Evolutionary conservation across 2,888 invertebrate genomes (phyloP), one percentile per base, ranked within the genome.

Genomic region (Bimastos eiseni): DNA sequence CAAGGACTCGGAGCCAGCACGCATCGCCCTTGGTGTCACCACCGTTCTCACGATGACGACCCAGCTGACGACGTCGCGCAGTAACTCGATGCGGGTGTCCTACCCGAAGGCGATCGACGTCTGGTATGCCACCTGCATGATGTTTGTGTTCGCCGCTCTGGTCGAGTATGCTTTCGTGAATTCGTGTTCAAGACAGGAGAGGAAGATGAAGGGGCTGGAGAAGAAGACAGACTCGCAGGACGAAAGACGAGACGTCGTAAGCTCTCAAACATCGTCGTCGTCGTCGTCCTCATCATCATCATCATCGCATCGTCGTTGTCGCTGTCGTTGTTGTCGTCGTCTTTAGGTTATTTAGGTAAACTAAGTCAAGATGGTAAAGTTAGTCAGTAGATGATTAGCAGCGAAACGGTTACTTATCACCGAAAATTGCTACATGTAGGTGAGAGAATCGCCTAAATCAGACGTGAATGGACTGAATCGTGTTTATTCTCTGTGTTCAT

Each of bases 21-120:
- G 93, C 21, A 92, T 93, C n/a, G 91, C 93, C 21, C 91, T 93
- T 24, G 92, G 92, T 2, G 92, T 92, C n/a, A 92, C 92, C 44
- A 92, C 92, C 2, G 91, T 92, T 17, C 90, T 92, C 33, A 92
- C 92, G 34, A 92, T 92, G 91, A 91, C 91, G 19, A 92, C 91
- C 33, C 92, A 92, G 90, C 89, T 92, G 83, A 90, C 91, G 44
- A 92, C 88, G 24, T 91, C 91, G 21, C 90, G 91, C 33, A 90
- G 91, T 37, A 90, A 88, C 44, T 89, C 90, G 13, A 92, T 92
- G 92, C 49, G 83, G 37, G 92, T 93, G 90, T 93, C 92, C 11
- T 93, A 93, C 83, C 91, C 93, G 13, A 83, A 92, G 89, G 92
- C 92, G 37, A 91, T 92, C n/a, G 92, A 92, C 86, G 91, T 92